These are phyloP conservation scores for Cryptoblepharus egeriae DNA, from an alignment of 2,797 vertebrate species.

Conservation along the genomic window DNA sequence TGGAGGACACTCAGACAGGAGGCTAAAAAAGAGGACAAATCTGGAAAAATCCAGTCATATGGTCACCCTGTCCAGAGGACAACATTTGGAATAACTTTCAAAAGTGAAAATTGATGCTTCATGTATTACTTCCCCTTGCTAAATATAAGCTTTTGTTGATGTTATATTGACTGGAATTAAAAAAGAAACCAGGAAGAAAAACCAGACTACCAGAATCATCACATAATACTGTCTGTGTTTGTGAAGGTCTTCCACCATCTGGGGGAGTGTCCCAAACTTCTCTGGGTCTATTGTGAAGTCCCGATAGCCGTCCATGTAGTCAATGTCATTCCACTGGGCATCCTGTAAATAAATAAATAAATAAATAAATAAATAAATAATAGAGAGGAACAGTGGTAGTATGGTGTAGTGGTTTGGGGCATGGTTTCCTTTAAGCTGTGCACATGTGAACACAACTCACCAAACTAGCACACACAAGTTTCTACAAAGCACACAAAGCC, in stretches of 20 bases:
- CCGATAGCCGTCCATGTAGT: conserved; percentile 86
- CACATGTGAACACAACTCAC: too few relatives aligned
- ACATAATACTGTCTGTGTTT: conserved; percentile 86
- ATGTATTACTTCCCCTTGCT: neutral
- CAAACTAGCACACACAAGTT: too few relatives aligned
- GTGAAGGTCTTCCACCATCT: conserved; percentile 87
- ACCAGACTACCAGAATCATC: conserved; percentile 84
- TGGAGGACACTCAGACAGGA: too few relatives aligned
- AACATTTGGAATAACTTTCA: too few relatives aligned
- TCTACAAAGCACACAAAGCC: too few relatives aligned
- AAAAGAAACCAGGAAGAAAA: neutral
- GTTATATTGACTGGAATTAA: neutral
- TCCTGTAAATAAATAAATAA: conserved; percentile 74
- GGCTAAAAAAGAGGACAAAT: too few relatives aligned
- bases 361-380: neutral
- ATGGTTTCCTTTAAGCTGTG: too few relatives aligned
- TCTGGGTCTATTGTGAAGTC: conserved; percentile 84
- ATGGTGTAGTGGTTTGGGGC: neutral
- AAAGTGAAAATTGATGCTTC: neutral
- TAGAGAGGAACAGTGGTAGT: neutral
- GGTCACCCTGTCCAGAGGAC: too few relatives aligned
- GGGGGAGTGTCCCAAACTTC: conserved; percentile 82
- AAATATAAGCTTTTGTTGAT: neutral
- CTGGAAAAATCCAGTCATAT: too few relatives aligned
- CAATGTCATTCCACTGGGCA: conserved; percentile 92